Evolutionary conservation across 2,113 vertebrate species (phyloP), one percentile per base, ranked within the genome.

Genomic region (Perca flavescens): DNA sequence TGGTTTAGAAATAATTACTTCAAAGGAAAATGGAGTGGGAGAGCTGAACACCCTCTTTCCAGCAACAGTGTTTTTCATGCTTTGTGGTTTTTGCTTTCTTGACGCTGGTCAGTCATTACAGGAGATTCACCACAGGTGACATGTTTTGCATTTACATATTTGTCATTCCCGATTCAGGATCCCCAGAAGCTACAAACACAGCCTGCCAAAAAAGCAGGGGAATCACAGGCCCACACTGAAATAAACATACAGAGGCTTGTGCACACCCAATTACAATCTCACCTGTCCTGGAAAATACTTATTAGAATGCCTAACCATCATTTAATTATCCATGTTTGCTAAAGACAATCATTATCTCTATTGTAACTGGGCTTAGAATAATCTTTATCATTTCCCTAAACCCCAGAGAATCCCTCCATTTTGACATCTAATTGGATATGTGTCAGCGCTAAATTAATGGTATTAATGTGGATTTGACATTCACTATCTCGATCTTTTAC

Each of bases 371-470:
- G 22, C 25, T 8, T 65, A 78, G 53, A 64, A 81, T 68, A 70
- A 72, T 87, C 63, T 52, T 82, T 65, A 58, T 64, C 19, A 63
- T 82, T 84, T 80, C 74, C 66, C 53, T 67, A 71, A 91, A 90
- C 74, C 79, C 77, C 52, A 63, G 64, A 72, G 83, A 88, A 74
- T 85, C 50, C 57, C 70, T 81, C 34, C 74, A 28, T 63, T 88
- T 84, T 87, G 68, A 64, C 79, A 86, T 79, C 34, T 87, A 81
- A 89, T 77, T 83, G 65, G 79, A 83, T 75, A 50, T 69, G 64
- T 28, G n/a, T 83, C 82, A 75, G 71, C 2, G 13, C 46, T 61
- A 68, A 88, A 89, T 56, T 63, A 53, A 86, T 81, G 61, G 54
- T 16, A 67, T 58, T 76, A 79, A 80, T 86, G 68, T 31, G 69